Percentiles rank a stretch among this genome's conserved stretches.
These are phyloP conservation scores for Syndactyla subalaris DNA, from an alignment of 2,797 vertebrate genomes.

Conservation along the genomic window DNA sequence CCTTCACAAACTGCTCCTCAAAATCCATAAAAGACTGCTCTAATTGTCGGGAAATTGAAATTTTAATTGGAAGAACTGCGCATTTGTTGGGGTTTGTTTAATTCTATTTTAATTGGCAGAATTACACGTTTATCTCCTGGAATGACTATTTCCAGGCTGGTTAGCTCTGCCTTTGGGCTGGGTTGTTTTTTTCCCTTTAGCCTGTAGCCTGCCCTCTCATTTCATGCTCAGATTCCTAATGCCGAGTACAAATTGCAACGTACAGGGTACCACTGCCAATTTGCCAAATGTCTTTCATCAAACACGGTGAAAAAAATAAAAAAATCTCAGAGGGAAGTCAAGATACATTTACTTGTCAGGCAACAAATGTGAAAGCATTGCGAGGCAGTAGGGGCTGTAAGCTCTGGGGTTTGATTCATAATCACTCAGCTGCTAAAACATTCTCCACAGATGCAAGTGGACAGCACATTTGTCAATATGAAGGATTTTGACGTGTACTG, in stretches of 20 bases:
- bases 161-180: conserved; percentile 42
- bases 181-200: conserved; percentile 44
- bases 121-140: neutral
- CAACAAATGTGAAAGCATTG: conserved; percentile 81
- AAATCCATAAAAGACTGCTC: neutral
- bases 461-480: conserved; percentile 99
- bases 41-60: neutral
- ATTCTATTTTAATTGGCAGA: conserved; percentile 14
- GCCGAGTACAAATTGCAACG: conserved; percentile 81
- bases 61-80: neutral
- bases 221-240: conserved; percentile 79
- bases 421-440: conserved; percentile 99
- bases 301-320: conserved; percentile 74
- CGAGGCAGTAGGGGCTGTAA: conserved; percentile 78
- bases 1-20: neutral
- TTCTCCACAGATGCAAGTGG: conserved; percentile 96
- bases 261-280: conserved; percentile 90
- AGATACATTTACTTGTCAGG: conserved; percentile 91
- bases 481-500: conserved; percentile 98
- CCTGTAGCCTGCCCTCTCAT: conserved; percentile 75
- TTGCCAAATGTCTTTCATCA: conserved; percentile 95
- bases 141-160: conserved; percentile 59
- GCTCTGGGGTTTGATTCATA: conserved; percentile 97
- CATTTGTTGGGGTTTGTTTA: neutral
- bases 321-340: conserved; percentile 85